phyloP scores from a whole-genome alignment of 2,888 invertebrate genomes.

The Polia nebulosa region DNA sequence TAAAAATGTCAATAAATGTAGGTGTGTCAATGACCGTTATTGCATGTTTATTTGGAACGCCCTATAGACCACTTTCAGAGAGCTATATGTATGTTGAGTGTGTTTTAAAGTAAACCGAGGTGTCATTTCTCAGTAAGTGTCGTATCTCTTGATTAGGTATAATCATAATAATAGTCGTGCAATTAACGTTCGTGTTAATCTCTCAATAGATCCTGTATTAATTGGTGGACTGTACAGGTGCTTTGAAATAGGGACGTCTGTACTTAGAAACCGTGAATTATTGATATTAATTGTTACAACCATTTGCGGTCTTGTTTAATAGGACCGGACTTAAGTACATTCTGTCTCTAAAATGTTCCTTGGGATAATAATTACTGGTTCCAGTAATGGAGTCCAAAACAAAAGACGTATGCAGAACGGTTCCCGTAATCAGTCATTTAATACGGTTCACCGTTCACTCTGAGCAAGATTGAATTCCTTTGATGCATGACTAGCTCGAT shows the following conservation, averaged over 20 bases:
- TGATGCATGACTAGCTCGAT: neutral
- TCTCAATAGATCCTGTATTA: constrained; percentile 60
- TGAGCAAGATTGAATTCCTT: constrained; percentile 23
- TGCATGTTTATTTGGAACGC: too few relatives aligned
- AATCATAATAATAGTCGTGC: constrained; percentile 61
- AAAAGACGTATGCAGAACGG: neutral
- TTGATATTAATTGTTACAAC: constrained; percentile 58
- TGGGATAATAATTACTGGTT: constrained; percentile 10
- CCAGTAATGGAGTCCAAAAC: constrained; percentile 7
- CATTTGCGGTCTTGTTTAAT: constrained; percentile 41
- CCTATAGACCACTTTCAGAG: constrained; percentile 9
- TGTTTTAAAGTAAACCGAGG: neutral
- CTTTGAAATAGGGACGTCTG: constrained; percentile 48
- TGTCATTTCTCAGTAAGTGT: constrained; percentile 43
- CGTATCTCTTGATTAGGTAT: constrained; percentile 62
- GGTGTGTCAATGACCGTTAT: too few relatives aligned
- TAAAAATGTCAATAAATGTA: too few relatives aligned
- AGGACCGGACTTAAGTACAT: constrained; percentile 10
- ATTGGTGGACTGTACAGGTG: constrained; percentile 59
- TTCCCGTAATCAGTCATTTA: neutral
- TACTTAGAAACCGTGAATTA: constrained; percentile 48
- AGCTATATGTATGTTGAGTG: constrained; percentile 33
- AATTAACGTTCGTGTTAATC: constrained; percentile 62
- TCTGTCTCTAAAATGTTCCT: constrained; percentile 3
- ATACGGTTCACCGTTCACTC: constrained; percentile 13